Conservation (phyloP, 2,888 invertebrate species). For the Andricus quercusramuli region DNA sequence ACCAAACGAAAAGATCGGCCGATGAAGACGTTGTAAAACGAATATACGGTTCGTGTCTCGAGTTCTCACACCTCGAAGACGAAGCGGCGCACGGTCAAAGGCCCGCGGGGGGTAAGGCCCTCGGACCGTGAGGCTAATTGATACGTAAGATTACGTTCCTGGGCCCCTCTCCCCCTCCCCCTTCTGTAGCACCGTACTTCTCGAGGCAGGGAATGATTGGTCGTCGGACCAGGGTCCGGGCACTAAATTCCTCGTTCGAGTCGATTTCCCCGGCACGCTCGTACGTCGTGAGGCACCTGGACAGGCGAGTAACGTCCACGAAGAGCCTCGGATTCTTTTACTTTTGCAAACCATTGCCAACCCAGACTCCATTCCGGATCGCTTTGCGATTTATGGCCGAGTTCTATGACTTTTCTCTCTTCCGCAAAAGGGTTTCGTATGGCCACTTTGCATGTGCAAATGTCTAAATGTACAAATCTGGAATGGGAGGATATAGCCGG, state of each 20-base stretch:
- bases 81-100: conserved; percentile 77
- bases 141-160: conserved; percentile 78
- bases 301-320: conserved; percentile 50
- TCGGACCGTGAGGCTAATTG: conserved; percentile 78
- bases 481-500: conserved; percentile 13
- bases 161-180: conserved; percentile 56
- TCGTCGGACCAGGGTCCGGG: conserved; percentile 68
- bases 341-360: conserved; percentile 22
- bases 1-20: conserved; percentile 53
- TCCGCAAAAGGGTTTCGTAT: conserved; percentile 17
- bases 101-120: conserved; percentile 78
- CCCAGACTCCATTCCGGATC: conserved; percentile 24
- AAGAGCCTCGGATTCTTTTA: conserved; percentile 43
- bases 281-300: conserved; percentile 51
- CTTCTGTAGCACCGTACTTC: conserved; percentile 41
- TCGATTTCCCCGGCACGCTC: conserved; percentile 52
- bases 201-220: conserved; percentile 70
- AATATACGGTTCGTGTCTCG: conserved; percentile 69
- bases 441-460: conserved; percentile 14
- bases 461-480: conserved; percentile 1
- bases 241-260: conserved; percentile 72
- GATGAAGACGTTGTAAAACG: conserved; percentile 75
- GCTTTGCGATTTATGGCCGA: conserved; percentile 30
- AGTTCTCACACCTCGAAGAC: conserved; percentile 76
- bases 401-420: conserved; percentile 35